Percentiles rank a stretch among this genome's conserved stretches.
These are phyloP conservation scores for Pseudorhombus dupliciocellatus DNA, from an alignment of 2,113 vertebrate species.

Conservation along the genomic window DNA sequence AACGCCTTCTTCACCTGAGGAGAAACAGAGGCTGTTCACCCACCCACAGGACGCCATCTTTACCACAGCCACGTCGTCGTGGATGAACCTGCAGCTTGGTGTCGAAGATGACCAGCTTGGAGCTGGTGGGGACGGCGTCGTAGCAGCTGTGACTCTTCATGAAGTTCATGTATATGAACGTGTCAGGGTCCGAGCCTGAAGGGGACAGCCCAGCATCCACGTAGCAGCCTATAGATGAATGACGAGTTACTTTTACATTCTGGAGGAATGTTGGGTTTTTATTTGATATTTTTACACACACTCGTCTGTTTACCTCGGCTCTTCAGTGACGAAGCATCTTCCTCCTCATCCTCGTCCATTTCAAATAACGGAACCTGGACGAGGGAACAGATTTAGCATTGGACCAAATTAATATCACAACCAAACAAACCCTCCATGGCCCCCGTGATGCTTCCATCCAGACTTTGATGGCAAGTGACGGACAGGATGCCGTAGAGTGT, in stretches of 20 bases:
- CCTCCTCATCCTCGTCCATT: slow-evolving; percentile 58
- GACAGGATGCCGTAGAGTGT: no score
- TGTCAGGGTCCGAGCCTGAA: slow-evolving; percentile 68
- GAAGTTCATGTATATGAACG: slow-evolving; percentile 90
- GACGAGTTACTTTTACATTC: background rate
- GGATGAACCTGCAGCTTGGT: slow-evolving; percentile 85
- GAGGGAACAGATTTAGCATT: background rate
- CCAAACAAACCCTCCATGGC: no score
- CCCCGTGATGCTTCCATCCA: no score
- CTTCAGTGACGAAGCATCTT: slow-evolving; percentile 53
- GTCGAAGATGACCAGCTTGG: slow-evolving; percentile 94
- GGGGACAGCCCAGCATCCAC: background rate
- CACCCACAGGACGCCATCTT: no score
- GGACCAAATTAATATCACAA: no score
- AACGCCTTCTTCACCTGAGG: slow-evolving; percentile 76
- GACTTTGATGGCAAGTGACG: no score
- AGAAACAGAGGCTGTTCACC: background rate
- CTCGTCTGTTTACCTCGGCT: slow-evolving; percentile 46
- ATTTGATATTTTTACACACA: background rate
- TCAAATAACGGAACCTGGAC: slow-evolving; percentile 63
- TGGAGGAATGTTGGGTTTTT: background rate
- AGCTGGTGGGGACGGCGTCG: slow-evolving; percentile 92
- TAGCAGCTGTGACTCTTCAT: slow-evolving; percentile 93
- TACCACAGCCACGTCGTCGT: no score
- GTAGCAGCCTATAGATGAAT: slow-evolving; percentile 3